Evolutionary conservation across 2,113 vertebrate genomes (phyloP).

Genomic region (Sinocyclocheilus anophthalmus): DNA sequence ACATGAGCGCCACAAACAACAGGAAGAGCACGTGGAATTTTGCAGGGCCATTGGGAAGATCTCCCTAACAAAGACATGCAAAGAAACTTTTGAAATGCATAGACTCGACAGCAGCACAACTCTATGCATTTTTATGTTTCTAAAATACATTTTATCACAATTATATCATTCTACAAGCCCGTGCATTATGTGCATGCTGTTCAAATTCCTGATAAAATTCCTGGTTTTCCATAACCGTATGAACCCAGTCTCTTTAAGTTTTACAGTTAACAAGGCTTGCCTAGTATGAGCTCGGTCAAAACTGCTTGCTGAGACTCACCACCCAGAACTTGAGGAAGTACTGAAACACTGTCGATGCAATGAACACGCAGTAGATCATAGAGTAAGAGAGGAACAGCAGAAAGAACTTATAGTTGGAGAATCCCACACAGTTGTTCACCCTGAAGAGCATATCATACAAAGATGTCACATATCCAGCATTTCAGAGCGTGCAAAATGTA

Average conservation of each 20-base stretch:
- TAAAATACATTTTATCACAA: background rate
- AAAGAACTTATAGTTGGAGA: slow-evolving; percentile 99
- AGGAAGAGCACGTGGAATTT: slow-evolving; percentile 98
- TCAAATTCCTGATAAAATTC: too few relatives aligned
- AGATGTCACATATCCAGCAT: background rate
- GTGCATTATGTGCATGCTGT: too few relatives aligned
- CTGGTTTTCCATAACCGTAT: too few relatives aligned
- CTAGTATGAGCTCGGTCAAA: background rate
- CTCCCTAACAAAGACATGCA: slow-evolving; percentile 76
- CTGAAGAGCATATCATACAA: slow-evolving; percentile 75
- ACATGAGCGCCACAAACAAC: slow-evolving; percentile 96
- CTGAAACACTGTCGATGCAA: slow-evolving; percentile 90
- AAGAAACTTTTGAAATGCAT: slow-evolving; percentile 11
- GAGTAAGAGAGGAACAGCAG: slow-evolving; percentile 96
- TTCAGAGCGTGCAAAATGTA: background rate
- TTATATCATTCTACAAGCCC: background rate
- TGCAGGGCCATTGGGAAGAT: slow-evolving; percentile 84
- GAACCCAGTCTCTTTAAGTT: too few relatives aligned
- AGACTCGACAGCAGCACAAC: background rate
- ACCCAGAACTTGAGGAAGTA: slow-evolving; percentile 98
- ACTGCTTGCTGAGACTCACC: slow-evolving; percentile 79
- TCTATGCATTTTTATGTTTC: background rate
- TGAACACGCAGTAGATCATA: slow-evolving; percentile 92
- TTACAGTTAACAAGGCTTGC: too few relatives aligned
- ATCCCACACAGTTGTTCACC: slow-evolving; percentile 99